Conservation (phyloP, 2,888 invertebrate genomes). For the Aphidius colemani region DNA sequence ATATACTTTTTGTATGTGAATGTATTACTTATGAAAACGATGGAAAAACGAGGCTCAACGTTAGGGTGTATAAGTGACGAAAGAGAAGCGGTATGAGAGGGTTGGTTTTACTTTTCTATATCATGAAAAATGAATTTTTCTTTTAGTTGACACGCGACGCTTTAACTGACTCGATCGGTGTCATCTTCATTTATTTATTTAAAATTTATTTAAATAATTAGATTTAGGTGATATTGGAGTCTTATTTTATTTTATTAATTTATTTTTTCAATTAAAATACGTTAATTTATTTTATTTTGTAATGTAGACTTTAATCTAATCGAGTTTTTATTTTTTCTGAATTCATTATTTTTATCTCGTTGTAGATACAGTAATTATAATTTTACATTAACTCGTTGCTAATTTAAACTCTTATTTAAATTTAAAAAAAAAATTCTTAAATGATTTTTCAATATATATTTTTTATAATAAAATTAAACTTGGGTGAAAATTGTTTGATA, state of each 20-base stretch:
- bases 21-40: slow-evolving; percentile 20
- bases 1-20: slow-evolving; percentile 9
- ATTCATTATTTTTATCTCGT: no score
- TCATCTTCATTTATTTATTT: background rate
- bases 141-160: slow-evolving; percentile 27
- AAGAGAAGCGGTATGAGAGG: slow-evolving; percentile 8
- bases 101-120: background rate
- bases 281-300: no score
- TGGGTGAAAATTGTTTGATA: background rate
- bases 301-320: no score
- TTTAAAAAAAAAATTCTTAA: no score
- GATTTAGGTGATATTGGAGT: background rate
- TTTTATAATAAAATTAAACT: no score
- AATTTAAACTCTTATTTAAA: no score
- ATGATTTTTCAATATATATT: no score
- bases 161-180: slow-evolving; percentile 21
- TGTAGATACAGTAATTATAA: no score
- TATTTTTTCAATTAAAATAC: no score
- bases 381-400: no score
- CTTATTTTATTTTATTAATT: no score
- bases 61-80: slow-evolving; percentile 15
- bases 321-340: no score
- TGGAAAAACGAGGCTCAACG: slow-evolving; percentile 28
- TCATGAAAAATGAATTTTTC: background rate
- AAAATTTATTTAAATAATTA: background rate